A percentile compares a stretch with the other conserved stretches of the same genome.
Conservation (phyloP, 1,140 invertebrate species). For the Metaphire vulgaris region DNA sequence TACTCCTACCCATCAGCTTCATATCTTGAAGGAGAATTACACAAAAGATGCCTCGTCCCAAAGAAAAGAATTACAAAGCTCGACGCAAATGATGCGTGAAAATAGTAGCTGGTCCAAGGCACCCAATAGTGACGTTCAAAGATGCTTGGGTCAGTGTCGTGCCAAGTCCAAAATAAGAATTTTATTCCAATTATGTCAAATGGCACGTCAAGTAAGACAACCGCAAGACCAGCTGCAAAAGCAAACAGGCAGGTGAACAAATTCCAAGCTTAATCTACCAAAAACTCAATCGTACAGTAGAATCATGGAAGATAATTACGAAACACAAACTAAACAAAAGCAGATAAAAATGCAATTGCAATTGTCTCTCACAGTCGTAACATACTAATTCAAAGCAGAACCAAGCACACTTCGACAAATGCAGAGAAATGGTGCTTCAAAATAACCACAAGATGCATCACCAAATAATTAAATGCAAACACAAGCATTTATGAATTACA, state of each 20-base stretch:
- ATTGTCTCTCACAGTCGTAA: too few relatives aligned
- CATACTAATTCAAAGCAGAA: too few relatives aligned
- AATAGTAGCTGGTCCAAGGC: constrained; percentile 70
- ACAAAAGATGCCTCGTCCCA: constrained; percentile 55
- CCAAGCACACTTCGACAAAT: too few relatives aligned
- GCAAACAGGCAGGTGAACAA: constrained; percentile 21
- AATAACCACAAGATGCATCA: too few relatives aligned
- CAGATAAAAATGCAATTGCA: too few relatives aligned
- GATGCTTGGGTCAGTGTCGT: constrained; percentile 76
- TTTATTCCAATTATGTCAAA: constrained; percentile 74
- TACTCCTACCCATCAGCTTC: constrained; percentile 8
- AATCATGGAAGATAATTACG: too few relatives aligned
- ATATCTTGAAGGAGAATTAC: constrained; percentile 47
- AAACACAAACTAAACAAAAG: too few relatives aligned
- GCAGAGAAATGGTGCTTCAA: too few relatives aligned
- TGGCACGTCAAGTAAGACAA: constrained; percentile 68
- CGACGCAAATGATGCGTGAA: constrained; percentile 67
- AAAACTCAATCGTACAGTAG: too few relatives aligned
- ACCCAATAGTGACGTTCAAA: constrained; percentile 71
- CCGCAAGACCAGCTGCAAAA: constrained; percentile 61
- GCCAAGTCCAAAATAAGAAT: constrained; percentile 76
- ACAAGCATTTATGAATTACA: too few relatives aligned
- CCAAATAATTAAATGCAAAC: too few relatives aligned
- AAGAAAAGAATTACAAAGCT: constrained; percentile 67
- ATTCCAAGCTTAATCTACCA: too few relatives aligned